Conservation (phyloP, 1,140 invertebrate genomes). For the Drosophila nannoptera region DNA sequence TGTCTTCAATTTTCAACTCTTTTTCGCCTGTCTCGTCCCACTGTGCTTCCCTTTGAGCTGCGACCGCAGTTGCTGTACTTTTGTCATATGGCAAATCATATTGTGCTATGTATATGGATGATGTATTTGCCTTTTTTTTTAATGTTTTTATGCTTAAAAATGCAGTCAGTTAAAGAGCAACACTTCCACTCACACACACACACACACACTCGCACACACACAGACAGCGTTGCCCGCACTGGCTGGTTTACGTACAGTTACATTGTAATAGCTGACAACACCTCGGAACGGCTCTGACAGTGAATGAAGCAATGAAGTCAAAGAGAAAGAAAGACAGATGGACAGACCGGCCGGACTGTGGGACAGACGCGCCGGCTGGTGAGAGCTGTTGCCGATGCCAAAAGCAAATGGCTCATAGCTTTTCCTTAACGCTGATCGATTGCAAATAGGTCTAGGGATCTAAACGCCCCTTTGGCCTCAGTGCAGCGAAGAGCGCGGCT, state of each 20-base stretch:
- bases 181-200: slow-evolving; percentile 46
- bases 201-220: slow-evolving; percentile 39
- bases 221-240: slow-evolving; percentile 4
- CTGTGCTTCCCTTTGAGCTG: slow-evolving; percentile 22
- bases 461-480: slow-evolving; percentile 48
- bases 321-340: slow-evolving; percentile 1
- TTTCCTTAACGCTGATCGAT: slow-evolving; percentile 70
- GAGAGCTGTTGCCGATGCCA: slow-evolving; percentile 58
- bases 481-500: background rate
- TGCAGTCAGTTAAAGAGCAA: slow-evolving; percentile 50
- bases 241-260: slow-evolving; percentile 33
- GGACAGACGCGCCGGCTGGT: slow-evolving; percentile 30
- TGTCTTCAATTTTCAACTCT: background rate
- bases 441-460: slow-evolving; percentile 74
- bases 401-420: slow-evolving; percentile 63
- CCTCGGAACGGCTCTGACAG: slow-evolving; percentile 28
- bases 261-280: slow-evolving; percentile 58
- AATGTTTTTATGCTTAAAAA: slow-evolving; percentile 73
- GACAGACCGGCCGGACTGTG: slow-evolving; percentile 13
- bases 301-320: slow-evolving; percentile 40
- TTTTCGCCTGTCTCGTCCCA: slow-evolving; percentile 9
- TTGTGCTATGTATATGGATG: slow-evolving; percentile 72
- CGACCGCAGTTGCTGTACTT: slow-evolving; percentile 54
- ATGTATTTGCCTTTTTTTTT: slow-evolving; percentile 67
- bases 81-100: slow-evolving; percentile 72